These are phyloP conservation scores for Pelochelys cantorii DNA, from an alignment of 2,797 vertebrate genomes.

Conservation along the genomic window DNA sequence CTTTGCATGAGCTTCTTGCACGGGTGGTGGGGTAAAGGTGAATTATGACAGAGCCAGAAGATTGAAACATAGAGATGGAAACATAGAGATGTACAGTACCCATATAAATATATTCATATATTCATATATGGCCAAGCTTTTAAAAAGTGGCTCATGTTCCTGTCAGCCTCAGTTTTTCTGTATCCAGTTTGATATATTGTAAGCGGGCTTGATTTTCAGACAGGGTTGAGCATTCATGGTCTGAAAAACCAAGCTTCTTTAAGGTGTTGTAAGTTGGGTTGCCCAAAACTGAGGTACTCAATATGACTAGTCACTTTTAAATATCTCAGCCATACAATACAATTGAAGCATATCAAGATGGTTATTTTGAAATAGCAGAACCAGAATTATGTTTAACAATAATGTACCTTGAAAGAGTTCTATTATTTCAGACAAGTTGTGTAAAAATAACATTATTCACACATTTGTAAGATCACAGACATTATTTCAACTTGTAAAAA, in stretches of 20 bases:
- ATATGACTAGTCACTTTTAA: not conserved
- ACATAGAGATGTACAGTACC: not conserved
- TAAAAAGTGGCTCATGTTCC: not conserved
- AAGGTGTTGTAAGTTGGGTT: not conserved
- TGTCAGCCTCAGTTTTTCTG: not conserved
- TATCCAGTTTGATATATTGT: not conserved
- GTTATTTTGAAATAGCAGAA: not conserved
- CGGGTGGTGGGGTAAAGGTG: no score
- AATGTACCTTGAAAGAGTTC: not conserved
- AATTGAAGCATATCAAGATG: not conserved
- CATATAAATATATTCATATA: rapidly evolving
- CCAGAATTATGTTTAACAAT: not conserved
- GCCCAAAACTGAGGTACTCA: not conserved
- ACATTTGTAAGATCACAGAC: not conserved
- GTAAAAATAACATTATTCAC: not conserved
- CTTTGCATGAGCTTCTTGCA: no score
- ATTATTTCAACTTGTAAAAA: not conserved
- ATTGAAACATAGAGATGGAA: not conserved
- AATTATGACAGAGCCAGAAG: no score
- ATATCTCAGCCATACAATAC: not conserved
- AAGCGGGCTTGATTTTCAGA: not conserved
- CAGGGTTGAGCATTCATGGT: not conserved
- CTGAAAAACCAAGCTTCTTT: not conserved
- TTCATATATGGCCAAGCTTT: not conserved
- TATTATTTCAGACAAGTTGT: not conserved